Base-by-base conservation (phyloP, 53 echinoderm and acorn worm species). In the Actinopyga echinites region DNA sequence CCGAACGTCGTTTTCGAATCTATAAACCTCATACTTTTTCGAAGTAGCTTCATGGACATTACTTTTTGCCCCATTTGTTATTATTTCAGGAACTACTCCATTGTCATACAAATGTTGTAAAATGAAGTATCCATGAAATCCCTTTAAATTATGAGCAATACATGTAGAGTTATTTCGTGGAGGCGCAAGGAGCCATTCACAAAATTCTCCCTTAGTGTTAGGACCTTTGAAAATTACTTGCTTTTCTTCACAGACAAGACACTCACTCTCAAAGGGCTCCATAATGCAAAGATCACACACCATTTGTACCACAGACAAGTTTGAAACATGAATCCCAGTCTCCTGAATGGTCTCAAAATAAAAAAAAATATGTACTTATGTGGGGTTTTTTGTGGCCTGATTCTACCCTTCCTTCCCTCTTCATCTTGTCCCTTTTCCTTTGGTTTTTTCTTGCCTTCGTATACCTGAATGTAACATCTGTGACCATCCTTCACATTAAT, bases 61-160 rank as follows among this genome's bases (percentile, higher is more conserved):
- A n/a, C n/a, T n/a, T n/a, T n/a, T 84, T 0, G 64, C 84, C 20
- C 89, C 84, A 28, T 36, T 63, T 9, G 77, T 54, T 21, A 89
- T 79, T 13, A 89, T 25, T 9, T 84, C 20, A 8, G 89, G 84
- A 20, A 69, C 33, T 25, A 64, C 75, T 10, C 80, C 43, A 12
- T 86, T 53, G 2, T 64, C n/a, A 13, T 75, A 77, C 20, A 85
- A 34, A 53, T 52, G 74, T 13, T 82, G 69, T 40, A 81, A 58
- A 2, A 87, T 61, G 4, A 87, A 87, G 5, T 81, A 26, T 0
- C 82, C 82, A 61, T 87, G 60, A 42, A 79, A 87, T 0, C 79
- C 65, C 31, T 79, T 86, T 17, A 56, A 52, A 13, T 86, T 86
- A 31, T 86, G 86, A 20, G 86, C 86, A 52, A 82, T 81, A 30